Conservation (phyloP, 2,113 vertebrate genomes). For the Neodontobutis hainanensis region DNA sequence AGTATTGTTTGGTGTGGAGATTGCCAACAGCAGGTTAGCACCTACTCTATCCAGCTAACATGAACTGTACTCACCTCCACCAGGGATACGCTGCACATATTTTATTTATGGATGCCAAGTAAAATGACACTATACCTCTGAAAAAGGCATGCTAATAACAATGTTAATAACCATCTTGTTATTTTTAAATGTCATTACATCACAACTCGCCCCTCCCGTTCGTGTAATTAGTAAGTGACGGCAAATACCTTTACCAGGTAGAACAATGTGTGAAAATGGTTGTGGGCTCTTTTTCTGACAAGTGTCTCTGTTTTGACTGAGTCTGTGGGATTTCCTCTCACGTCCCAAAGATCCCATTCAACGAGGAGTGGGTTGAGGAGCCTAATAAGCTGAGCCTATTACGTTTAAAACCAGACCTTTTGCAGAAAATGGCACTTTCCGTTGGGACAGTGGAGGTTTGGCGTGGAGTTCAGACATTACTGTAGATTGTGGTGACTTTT, state of each 20-base stretch:
- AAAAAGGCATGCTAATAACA: slow-evolving; percentile 10
- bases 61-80: slow-evolving; percentile 74
- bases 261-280: slow-evolving; percentile 56
- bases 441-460: slow-evolving; percentile 64
- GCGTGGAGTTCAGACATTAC: slow-evolving; percentile 61
- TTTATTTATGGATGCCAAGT: slow-evolving; percentile 76
- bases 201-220: slow-evolving; percentile 15
- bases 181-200: background rate
- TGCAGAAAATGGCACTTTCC: slow-evolving; percentile 69
- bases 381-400: slow-evolving; percentile 60
- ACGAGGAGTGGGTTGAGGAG: slow-evolving; percentile 33
- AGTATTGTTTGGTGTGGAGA: slow-evolving; percentile 75
- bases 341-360: slow-evolving; percentile 60
- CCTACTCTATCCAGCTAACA: slow-evolving; percentile 74
- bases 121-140: slow-evolving; percentile 70
- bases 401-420: slow-evolving; percentile 55
- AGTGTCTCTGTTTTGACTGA: slow-evolving; percentile 56
- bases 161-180: background rate
- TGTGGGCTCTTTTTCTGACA: slow-evolving; percentile 36
- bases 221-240: slow-evolving; percentile 34
- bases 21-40: slow-evolving; percentile 80
- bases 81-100: slow-evolving; percentile 59
- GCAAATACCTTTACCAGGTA: slow-evolving; percentile 53
- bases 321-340: slow-evolving; percentile 62
- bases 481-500: slow-evolving; percentile 34